Base-by-base conservation (phyloP, 1,140 invertebrate species). In the Tyrophagus putrescentiae region DNA sequence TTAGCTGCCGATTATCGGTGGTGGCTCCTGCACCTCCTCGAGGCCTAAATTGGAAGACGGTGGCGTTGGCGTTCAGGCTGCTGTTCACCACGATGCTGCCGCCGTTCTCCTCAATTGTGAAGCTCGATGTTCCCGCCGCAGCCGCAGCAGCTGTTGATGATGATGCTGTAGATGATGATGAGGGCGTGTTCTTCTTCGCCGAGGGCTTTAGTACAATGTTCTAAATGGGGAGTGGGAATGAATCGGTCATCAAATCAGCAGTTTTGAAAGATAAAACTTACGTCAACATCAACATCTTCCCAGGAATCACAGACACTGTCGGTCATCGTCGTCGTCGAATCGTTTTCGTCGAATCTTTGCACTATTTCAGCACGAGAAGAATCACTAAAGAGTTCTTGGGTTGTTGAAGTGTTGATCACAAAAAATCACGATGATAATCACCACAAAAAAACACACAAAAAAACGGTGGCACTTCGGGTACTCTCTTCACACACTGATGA, bases 241-340 rank as follows among this genome's bases (percentile, higher is more conserved):
- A 48, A 59, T 59, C 1, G 27, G 21, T 2, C 16, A 39, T n/a
- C 1, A 42, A 18, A 57, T 21, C 25, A 2, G 25, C 2, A 39
- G 4, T 13, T 18, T 42, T 18, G 3, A 44, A 39, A n/a, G 16
- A 23, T 32, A 16, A 13, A 18, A 42, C 41, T 42, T 59, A 59
- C 57, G 25, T 42, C 57, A 29, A 42, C 39, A 44, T 59, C 57
- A 45, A 59, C 39, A 28, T 59, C 57, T 59, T 59, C 57, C 57
- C 57, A 59, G 7, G 57, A 59, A 21, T 59, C 57, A 42, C 36
- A 59, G 13, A 59, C 39, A 29, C 50, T 28, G 13, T 59, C 57
- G 11, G n/a, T 44, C 57, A 59, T 59, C 18, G 6, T 42, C 23
- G n/a, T n/a, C n/a, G n/a, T n/a, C n/a, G n/a, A n/a, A n/a, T n/a